A percentile compares a stretch with the other conserved stretches of the same genome.
These are phyloP conservation scores for Temnopleurus reevesii DNA, from an alignment of 53 echinoderm and acorn worm genomes.

Conservation along the genomic window DNA sequence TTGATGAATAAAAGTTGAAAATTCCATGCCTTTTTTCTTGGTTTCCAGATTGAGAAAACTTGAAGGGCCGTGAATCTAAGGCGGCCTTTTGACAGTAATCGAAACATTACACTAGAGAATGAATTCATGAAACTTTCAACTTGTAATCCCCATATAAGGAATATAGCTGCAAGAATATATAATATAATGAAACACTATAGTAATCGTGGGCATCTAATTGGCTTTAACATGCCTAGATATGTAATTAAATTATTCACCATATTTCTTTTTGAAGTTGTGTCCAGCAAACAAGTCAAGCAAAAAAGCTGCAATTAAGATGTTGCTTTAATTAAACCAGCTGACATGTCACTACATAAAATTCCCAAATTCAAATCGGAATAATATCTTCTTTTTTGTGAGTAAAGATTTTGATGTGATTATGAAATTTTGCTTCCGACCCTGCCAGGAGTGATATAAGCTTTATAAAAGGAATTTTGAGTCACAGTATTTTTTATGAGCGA, in stretches of 20 bases:
- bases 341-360: not conserved
- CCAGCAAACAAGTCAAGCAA: too few species aligned
- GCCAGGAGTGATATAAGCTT: not conserved
- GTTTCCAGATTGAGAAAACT: not conserved
- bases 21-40: not conserved
- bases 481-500: not conserved
- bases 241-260: not conserved
- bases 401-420: not conserved
- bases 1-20: conserved; percentile 13
- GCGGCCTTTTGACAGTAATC: conserved; percentile 10
- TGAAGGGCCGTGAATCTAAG: not conserved
- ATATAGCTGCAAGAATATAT: not conserved
- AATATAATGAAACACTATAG: not conserved
- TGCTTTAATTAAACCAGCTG: not conserved
- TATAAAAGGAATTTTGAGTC: not conserved
- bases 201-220: not conserved
- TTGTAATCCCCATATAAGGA: not conserved
- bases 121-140: conserved; percentile 17
- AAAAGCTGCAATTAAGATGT: too few species aligned
- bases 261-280: not conserved
- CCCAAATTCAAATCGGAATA: too few species aligned
- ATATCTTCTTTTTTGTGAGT: not conserved
- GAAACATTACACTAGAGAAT: not conserved
- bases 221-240: not conserved
- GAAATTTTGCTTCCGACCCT: not conserved